Conservation (phyloP, 2,888 invertebrate genomes). For the Phalangium opilio region DNA sequence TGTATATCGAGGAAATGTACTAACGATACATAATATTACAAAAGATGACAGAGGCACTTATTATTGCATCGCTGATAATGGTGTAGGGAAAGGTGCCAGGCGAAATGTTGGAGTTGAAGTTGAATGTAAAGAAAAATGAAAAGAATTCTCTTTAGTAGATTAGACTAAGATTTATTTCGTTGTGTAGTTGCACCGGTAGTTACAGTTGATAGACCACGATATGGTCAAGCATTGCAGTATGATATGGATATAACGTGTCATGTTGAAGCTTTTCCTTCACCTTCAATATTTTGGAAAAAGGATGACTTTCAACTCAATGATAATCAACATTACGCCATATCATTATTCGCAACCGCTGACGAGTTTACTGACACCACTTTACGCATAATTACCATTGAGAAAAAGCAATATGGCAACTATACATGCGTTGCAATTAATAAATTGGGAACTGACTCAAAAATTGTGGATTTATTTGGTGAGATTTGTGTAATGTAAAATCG, state of each 20-base stretch:
- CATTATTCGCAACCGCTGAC: conserved; percentile 78
- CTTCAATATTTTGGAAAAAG: conserved; percentile 80
- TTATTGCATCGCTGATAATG: conserved; percentile 56
- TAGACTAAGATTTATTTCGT: background rate
- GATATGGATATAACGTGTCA: conserved; percentile 91
- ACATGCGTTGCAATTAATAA: conserved; percentile 78
- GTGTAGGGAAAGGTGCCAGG: conserved; percentile 33
- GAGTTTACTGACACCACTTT: conserved; percentile 82
- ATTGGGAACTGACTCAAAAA: conserved; percentile 60
- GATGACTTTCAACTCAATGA: conserved; percentile 60
- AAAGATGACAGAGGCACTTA: conserved; percentile 86
- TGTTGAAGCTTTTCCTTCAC: conserved; percentile 85
- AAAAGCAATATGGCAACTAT: conserved; percentile 68
- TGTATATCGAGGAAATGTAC: conserved; percentile 38
- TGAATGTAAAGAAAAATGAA: conserved; percentile 16
- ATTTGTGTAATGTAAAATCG: background rate
- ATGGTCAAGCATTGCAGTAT: conserved; percentile 77
- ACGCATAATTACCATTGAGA: conserved; percentile 76
- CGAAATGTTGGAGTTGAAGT: conserved; percentile 74
- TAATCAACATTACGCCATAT: conserved; percentile 79
- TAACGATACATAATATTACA: conserved; percentile 58
- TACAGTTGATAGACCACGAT: conserved; percentile 50
- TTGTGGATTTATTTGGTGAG: conserved; percentile 67
- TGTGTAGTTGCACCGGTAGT: conserved; percentile 56
- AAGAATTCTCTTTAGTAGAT: no score